phyloP scores from a whole-genome alignment of 2,113 vertebrate genomes.

The Oxygymnocypris stewartii region DNA sequence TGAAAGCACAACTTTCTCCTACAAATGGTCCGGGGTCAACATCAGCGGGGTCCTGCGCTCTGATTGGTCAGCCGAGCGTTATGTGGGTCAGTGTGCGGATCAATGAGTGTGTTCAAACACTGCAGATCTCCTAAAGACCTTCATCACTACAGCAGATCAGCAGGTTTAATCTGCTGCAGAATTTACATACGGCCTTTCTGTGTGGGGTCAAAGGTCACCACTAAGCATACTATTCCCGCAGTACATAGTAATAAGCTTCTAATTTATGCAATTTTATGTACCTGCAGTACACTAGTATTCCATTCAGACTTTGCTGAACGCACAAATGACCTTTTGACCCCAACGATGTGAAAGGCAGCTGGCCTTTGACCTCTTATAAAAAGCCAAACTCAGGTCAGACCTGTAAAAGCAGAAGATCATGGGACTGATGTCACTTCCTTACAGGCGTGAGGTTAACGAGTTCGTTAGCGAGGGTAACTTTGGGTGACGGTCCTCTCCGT shows the following conservation, averaged over 20 bases:
- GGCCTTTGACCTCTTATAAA: slow-evolving; percentile 7
- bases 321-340: background rate
- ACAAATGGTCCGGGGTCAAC: background rate
- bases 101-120: slow-evolving; percentile 8
- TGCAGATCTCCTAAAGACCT: background rate
- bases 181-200: background rate
- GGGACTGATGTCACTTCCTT: background rate
- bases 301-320: background rate
- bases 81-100: slow-evolving; percentile 7
- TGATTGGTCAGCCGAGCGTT: background rate
- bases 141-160: background rate
- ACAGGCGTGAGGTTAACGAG: background rate
- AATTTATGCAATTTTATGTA: too few relatives aligned
- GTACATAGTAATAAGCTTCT: background rate
- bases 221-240: background rate
- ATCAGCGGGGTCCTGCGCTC: background rate
- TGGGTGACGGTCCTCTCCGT: background rate
- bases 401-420: background rate
- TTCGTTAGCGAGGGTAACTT: background rate
- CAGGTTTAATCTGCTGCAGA: background rate
- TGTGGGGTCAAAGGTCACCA: background rate
- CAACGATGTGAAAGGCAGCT: background rate
- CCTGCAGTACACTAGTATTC: background rate
- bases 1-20: background rate
- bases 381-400: background rate